Evolutionary conservation across 2,888 invertebrate species (phyloP).

Genomic region (Brachylomia viminalis): DNA sequence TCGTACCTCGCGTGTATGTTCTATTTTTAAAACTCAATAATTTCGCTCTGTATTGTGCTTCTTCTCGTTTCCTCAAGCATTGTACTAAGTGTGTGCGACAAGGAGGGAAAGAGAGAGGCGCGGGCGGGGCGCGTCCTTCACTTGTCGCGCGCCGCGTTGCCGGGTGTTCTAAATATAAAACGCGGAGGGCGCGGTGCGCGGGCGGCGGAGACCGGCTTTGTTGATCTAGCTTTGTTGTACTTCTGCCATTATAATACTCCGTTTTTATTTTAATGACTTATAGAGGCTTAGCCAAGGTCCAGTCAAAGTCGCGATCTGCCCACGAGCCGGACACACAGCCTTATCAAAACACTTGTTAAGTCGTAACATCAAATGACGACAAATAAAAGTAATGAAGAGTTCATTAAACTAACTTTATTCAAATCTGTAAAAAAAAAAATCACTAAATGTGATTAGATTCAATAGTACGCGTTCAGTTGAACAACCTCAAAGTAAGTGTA

Average conservation of each 20-base stretch:
- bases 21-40: slow-evolving; percentile 84
- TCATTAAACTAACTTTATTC: slow-evolving; percentile 17
- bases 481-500: slow-evolving; percentile 56
- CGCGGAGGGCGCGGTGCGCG: slow-evolving; percentile 64
- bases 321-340: slow-evolving; percentile 39
- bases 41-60: slow-evolving; percentile 73
- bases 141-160: slow-evolving; percentile 81
- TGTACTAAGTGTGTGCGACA: slow-evolving; percentile 62
- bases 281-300: slow-evolving; percentile 46
- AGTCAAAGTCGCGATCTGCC: slow-evolving; percentile 23
- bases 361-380: slow-evolving; percentile 8
- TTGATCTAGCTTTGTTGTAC: slow-evolving; percentile 74
- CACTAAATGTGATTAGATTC: slow-evolving; percentile 13
- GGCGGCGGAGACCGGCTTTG: slow-evolving; percentile 68
- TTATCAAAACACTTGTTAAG: background rate
- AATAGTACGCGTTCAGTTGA: slow-evolving; percentile 54
- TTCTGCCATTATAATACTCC: slow-evolving; percentile 52
- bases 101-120: slow-evolving; percentile 68
- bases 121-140: slow-evolving; percentile 84
- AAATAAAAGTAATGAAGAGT: slow-evolving; percentile 6
- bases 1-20: slow-evolving; percentile 82
- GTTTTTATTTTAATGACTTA: slow-evolving; percentile 53
- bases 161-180: slow-evolving; percentile 77
- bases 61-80: slow-evolving; percentile 68
- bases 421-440: slow-evolving; percentile 22